These are phyloP conservation scores for Apodemus speciosus DNA, from an alignment of 2,113 vertebrate genomes.

Conservation along the genomic window DNA sequence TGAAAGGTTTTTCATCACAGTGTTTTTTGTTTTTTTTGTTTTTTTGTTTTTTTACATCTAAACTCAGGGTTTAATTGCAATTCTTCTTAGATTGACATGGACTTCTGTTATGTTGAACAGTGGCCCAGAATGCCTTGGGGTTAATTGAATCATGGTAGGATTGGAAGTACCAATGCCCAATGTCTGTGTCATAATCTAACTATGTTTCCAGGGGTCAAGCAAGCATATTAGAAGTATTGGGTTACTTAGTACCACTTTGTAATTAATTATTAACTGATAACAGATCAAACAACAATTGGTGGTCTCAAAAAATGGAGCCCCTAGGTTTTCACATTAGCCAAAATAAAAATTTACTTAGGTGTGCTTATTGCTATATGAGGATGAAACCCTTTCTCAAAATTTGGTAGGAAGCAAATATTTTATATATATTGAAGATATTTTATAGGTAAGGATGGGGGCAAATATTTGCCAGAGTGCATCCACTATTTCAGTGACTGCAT, in stretches of 20 bases:
- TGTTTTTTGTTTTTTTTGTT: no score
- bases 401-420: background rate
- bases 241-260: conserved; percentile 13
- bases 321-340: background rate
- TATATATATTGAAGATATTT: background rate
- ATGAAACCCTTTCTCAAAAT: conserved; percentile 16
- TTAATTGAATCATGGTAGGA: background rate
- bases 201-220: background rate
- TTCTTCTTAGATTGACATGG: background rate
- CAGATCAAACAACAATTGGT: background rate
- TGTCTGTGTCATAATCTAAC: background rate
- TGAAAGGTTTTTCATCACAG: background rate
- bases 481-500: background rate
- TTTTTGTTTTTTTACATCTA: background rate
- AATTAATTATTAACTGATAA: background rate
- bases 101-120: conserved; percentile 8
- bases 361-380: background rate
- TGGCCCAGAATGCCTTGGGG: background rate
- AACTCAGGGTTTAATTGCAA: background rate
- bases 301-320: background rate
- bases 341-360: background rate
- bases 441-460: background rate
- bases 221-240: background rate
- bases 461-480: conserved; percentile 46
- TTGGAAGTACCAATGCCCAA: background rate